phyloP scores from a whole-genome alignment of 2,888 invertebrate species.

The Tridacna gigas region DNA sequence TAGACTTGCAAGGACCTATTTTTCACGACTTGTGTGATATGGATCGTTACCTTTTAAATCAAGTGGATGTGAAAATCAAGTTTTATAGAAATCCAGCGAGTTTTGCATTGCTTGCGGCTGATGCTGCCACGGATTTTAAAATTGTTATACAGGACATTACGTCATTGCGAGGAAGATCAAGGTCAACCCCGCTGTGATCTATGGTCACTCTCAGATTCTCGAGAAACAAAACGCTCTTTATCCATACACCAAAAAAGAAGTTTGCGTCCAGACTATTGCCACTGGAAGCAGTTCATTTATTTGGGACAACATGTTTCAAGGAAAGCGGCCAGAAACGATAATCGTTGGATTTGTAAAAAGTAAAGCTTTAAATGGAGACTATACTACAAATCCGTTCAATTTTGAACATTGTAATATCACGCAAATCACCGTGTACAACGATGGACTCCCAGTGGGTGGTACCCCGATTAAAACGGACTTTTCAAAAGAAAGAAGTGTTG shows the following conservation, averaged over 20 bases:
- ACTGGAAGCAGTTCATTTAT: constrained; percentile 43
- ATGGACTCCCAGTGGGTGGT: constrained; percentile 52
- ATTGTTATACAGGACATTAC: constrained; percentile 42
- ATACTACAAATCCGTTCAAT: constrained; percentile 52
- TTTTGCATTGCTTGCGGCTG: constrained; percentile 30
- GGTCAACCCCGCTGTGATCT: constrained; percentile 32
- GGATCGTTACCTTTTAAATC: constrained; percentile 24
- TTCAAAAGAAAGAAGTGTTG: constrained; percentile 6
- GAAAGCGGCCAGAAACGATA: constrained; percentile 36
- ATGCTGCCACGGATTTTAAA: constrained; percentile 22
- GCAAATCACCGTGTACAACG: constrained; percentile 44
- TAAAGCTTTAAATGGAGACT: constrained; percentile 43
- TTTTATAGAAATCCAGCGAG: constrained; percentile 32
- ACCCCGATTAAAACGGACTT: constrained; percentile 37
- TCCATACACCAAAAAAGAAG: constrained; percentile 34
- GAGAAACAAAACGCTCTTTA: constrained; percentile 42
- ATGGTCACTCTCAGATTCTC: constrained; percentile 41
- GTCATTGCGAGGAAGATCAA: constrained; percentile 31
- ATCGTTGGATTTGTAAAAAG: constrained; percentile 48
- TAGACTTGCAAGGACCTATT: constrained; percentile 53
- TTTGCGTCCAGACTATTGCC: constrained; percentile 43
- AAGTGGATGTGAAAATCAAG: constrained; percentile 37
- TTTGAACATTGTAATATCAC: constrained; percentile 51
- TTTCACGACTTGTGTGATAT: constrained; percentile 46
- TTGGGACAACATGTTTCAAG: constrained; percentile 53